Base-by-base conservation (phyloP, 2,888 invertebrate genomes). In the Bedellia somnulentella region DNA sequence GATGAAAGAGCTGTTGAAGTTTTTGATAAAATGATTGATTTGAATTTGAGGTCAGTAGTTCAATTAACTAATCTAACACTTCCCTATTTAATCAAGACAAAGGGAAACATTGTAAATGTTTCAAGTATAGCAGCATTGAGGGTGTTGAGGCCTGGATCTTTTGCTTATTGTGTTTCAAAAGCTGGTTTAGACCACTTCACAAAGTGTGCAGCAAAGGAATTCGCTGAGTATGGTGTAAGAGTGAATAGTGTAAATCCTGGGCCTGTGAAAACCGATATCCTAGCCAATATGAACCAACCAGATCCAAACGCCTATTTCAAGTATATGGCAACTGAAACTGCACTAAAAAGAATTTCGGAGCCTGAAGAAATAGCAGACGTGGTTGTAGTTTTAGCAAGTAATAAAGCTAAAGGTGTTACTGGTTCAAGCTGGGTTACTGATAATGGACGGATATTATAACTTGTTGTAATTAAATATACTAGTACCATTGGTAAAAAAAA, bases 151-250 rank as follows among this genome's bases (percentile, higher is more conserved):
- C 32, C n/a, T n/a, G n/a, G 23, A 27, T 42, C 39, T 24, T 45
- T 43, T 26, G 31, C 41, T 4, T 47, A 46, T 27, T 33, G 39
- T 16, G 16, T 36, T 1, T n/a, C n/a, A n/a, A n/a, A n/a, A n/a
- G n/a, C n/a, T n/a, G n/a, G n/a, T n/a, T n/a, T n/a, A n/a, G n/a
- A 96, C 64, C 93, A 94, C 51, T 83, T 96, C 40, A 93, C 94
- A 0, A 79, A 85, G 44, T 90, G 91, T 49, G 71, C 82, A 3
- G 93, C 95, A 3, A 59, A 95, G 18, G 93, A 89, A 43, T 60
- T 89, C 25, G 87, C 85, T 17, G 36, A 76, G 0, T 83, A 84
- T 46, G 80, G 83, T 35, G 87, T 93, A 1, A 71, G 93, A 28
- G 89, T 88, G 0, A 93, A 93, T 58, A 76, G 83, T 27, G 87